A percentile compares a stretch with the other conserved stretches of the same genome.
Evolutionary conservation across 2,888 invertebrate species (phyloP).

Genomic region (Tuberolachnus salignus): DNA sequence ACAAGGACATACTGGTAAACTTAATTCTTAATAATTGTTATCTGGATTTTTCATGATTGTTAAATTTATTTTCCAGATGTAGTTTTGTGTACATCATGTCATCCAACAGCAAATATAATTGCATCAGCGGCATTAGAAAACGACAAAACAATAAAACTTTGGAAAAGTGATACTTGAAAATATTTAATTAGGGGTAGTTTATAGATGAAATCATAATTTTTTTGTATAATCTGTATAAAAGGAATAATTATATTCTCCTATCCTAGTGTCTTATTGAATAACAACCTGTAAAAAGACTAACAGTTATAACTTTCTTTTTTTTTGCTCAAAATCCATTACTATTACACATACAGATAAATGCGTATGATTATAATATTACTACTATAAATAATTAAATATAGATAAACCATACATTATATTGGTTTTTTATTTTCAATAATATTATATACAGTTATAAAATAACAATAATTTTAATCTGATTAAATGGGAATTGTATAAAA

Average conservation of each 20-base stretch:
- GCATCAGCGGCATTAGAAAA: slow-evolving; percentile 98
- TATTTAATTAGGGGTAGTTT: not conserved
- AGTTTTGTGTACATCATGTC: slow-evolving; percentile 97
- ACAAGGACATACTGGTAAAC: slow-evolving; percentile 90
- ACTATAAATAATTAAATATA: too few species aligned
- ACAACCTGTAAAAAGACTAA: not conserved
- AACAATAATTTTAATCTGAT: not conserved
- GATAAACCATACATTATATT: too few species aligned
- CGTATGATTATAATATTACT: not conserved
- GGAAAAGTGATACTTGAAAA: slow-evolving; percentile 84
- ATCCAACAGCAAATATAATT: slow-evolving; percentile 98
- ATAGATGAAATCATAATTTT: not conserved
- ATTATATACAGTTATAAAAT: not conserved
- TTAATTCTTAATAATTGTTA: not conserved
- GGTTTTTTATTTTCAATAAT: too few species aligned
- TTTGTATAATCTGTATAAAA: slow-evolving; percentile 32
- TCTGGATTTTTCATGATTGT: slow-evolving; percentile 7
- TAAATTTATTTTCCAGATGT: slow-evolving; percentile 68
- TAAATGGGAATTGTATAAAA: not conserved
- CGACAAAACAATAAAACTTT: slow-evolving; percentile 98
- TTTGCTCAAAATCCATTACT: slow-evolving; percentile 25
- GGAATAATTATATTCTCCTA: slow-evolving; percentile 3
- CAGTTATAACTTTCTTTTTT: slow-evolving; percentile 19
- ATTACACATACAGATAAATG: not conserved
- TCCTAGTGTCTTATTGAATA: not conserved